These are phyloP conservation scores for Caenorhabditis zanzibari DNA, from an alignment of 2,888 invertebrate genomes.

Conservation along the genomic window DNA sequence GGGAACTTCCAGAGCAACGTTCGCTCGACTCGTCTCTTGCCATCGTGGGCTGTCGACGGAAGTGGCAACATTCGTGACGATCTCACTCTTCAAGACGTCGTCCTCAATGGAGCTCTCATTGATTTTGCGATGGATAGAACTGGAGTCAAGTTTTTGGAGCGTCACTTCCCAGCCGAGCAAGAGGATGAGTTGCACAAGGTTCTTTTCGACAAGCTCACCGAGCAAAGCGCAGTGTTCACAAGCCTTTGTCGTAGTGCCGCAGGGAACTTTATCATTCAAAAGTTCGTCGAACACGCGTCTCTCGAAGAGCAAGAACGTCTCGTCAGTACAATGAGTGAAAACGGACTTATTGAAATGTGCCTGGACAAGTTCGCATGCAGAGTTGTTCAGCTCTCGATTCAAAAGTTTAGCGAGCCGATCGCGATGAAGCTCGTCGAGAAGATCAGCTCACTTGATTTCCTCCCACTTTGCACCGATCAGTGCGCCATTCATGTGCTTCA, in stretches of 20 bases:
- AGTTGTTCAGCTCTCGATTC: constrained; percentile 70
- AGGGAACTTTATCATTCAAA: neutral
- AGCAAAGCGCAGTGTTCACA: constrained; percentile 39
- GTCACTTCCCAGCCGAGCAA: constrained; percentile 27
- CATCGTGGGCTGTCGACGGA: no score
- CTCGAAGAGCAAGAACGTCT: constrained; percentile 56
- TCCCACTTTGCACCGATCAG: constrained; percentile 67
- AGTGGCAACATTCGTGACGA: no score
- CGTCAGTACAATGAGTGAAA: constrained; percentile 26
- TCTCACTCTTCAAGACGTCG: no score
- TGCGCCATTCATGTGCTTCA: constrained; percentile 79
- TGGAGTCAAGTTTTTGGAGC: constrained; percentile 66
- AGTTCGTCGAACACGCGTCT: constrained; percentile 15
- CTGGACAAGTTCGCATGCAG: constrained; percentile 77
- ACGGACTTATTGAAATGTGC: constrained; percentile 47
- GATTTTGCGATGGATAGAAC: no score
- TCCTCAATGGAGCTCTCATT: no score
- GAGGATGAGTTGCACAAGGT: neutral
- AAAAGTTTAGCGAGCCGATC: constrained; percentile 12
- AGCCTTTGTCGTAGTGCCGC: constrained; percentile 45
- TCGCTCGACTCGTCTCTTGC: constrained; percentile 5
- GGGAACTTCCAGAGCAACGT: neutral
- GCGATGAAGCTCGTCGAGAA: constrained; percentile 36
- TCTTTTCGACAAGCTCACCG: constrained; percentile 46
- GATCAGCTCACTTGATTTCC: constrained; percentile 17